These are phyloP conservation scores for Plagiodera versicolora DNA, from an alignment of 2,888 invertebrate genomes.

Conservation along the genomic window DNA sequence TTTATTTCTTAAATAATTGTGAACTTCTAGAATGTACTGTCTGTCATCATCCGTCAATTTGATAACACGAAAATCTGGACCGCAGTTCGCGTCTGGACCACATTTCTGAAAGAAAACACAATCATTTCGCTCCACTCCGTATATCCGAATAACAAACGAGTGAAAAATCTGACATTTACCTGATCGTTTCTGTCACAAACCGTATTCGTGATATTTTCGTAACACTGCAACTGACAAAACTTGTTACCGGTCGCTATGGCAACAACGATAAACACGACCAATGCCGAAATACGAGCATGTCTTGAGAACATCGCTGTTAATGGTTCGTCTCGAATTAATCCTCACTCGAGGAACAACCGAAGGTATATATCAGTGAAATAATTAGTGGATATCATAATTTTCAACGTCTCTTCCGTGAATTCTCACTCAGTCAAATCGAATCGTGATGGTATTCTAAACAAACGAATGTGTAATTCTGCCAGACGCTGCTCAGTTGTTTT, in stretches of 20 bases:
- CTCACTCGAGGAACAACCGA: constrained; percentile 1
- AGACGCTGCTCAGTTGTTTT: constrained; percentile 1
- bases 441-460: constrained; percentile 14
- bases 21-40: constrained; percentile 48
- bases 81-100: constrained; percentile 44
- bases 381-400: constrained; percentile 9
- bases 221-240: constrained; percentile 40
- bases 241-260: constrained; percentile 17
- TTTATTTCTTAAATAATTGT: constrained; percentile 49
- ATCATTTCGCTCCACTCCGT: too few species aligned
- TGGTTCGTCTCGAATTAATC: background rate
- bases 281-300: background rate
- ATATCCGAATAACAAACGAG: background rate
- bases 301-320: background rate
- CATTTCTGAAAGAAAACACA: constrained; percentile 47
- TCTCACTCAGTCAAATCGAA: constrained; percentile 8
- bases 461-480: constrained; percentile 1
- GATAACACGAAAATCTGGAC: constrained; percentile 45
- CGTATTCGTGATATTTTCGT: constrained; percentile 37
- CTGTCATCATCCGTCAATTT: constrained; percentile 44
- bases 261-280: background rate
- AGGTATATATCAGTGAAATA: constrained; percentile 16
- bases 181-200: constrained; percentile 35
- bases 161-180: constrained; percentile 29
- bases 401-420: constrained; percentile 17